Base-by-base conservation (phyloP, 92 coral and sea anemone genomes). In the Zoanthus solanderi region DNA sequence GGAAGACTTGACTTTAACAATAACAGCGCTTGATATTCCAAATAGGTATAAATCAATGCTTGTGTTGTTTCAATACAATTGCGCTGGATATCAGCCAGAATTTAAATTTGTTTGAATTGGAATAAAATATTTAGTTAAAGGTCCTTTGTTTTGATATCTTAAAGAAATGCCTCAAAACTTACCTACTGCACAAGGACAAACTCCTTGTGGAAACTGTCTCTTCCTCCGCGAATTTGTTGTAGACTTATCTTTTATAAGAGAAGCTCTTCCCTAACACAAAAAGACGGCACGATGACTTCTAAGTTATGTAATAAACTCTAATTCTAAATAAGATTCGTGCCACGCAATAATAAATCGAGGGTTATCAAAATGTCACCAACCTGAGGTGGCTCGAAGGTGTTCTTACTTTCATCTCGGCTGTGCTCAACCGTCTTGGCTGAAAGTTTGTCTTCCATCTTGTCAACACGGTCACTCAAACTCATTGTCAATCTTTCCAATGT, bases 401-500 rank as follows among this genome's bases (percentile, higher is more conserved):
- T 28, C 28, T 61, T 28, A 42, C 48, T 65, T 14, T 6, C 37
- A n/a, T 4, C 73, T 60, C n/a, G 13, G 44, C 74, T 63, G 57
- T 18, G 42, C 73, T 23, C n/a, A 42, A n/a, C 73, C 57, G 54
- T 72, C 84, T 37, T 72, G 86, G 95, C 92, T 82, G 95, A 87
- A 73, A 91, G 88, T 61, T 79, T 87, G 85, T 61, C 29, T 83
- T 92, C 92, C 88, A 93, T 75, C 81, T 67, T 89, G 81, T 78
- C 84, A 66, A 94, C 90, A 58, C 93, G 94, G 31, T 85, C 88
- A 75, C 71, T 63, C 78, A 94, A 88, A 16, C 79, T 78, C 72
- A 78, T 68, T 61, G 87, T 83, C 56, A 89, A 83, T 31, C 87
- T 85, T 88, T 94, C 97, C 56, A 94, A 87, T 63, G 92, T 85